Conservation (phyloP, 2,113 vertebrate genomes). For the Phainopepla nitens region DNA sequence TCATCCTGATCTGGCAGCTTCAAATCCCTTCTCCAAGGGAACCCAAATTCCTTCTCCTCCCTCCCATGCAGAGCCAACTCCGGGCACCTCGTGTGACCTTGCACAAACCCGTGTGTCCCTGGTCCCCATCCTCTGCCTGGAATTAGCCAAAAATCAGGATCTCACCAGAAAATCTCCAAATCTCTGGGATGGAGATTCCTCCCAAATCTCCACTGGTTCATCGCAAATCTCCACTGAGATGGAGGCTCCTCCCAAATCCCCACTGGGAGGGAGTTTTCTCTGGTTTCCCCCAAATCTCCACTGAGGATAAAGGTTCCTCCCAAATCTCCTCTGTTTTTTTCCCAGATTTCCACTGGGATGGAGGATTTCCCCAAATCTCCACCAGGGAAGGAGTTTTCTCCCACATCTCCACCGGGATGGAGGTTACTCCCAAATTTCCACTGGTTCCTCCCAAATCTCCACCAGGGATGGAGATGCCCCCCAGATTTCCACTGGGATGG, state of each 20-base stretch:
- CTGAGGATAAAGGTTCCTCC: background rate
- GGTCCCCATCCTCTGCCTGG: background rate
- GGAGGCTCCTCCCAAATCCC: background rate
- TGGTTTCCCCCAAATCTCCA: background rate
- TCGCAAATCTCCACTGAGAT: background rate
- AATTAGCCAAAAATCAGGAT: background rate
- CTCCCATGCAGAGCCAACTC: accelerated
- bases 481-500: background rate
- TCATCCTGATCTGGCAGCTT: background rate
- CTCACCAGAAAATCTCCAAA: background rate
- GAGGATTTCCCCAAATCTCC: background rate
- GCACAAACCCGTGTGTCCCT: accelerated
- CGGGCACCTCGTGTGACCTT: accelerated
- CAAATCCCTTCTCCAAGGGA: background rate
- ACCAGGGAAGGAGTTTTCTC: background rate
- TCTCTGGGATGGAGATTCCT: background rate
- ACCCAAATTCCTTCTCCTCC: background rate
- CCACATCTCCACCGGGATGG: background rate
- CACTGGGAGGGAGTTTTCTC: accelerated
- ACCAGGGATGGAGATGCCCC: accelerated
- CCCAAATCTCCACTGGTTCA: background rate
- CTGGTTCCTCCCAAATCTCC: background rate
- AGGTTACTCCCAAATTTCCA: background rate
- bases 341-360: too few relatives aligned
- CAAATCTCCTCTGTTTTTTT: background rate